phyloP scores from a whole-genome alignment of 1,140 invertebrate species.

The Anoplophora glabripennis region DNA sequence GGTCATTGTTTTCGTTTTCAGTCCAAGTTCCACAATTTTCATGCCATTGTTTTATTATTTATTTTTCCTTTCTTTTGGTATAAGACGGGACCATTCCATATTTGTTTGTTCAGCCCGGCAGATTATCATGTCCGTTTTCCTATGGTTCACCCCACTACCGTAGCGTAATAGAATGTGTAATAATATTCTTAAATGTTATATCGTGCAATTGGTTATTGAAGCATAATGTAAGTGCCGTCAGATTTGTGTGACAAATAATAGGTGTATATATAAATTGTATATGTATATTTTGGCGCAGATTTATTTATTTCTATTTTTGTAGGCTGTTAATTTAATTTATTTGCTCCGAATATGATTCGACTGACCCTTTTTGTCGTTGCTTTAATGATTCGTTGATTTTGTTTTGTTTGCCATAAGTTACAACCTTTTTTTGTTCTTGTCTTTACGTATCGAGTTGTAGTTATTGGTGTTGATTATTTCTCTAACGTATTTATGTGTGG shows the following conservation, averaged over 20 bases:
- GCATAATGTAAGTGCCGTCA: constrained; percentile 36
- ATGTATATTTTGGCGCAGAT: constrained; percentile 22
- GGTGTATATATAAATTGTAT: constrained; percentile 28
- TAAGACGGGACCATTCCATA: constrained; percentile 19
- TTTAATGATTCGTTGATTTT: constrained; percentile 4
- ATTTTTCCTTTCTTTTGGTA: constrained; percentile 1
- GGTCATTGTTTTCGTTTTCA: neutral
- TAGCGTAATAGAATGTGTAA: neutral
- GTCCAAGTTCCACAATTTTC: too few relatives aligned
- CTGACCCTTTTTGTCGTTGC: constrained; percentile 14
- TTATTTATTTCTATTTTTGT: constrained; percentile 17
- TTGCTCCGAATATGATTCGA: constrained; percentile 7
- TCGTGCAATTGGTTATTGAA: constrained; percentile 29
- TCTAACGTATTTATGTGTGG: too few relatives aligned
- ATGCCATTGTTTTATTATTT: neutral
- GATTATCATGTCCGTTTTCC: neutral
- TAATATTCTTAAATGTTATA: constrained; percentile 1
- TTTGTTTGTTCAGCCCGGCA: neutral
- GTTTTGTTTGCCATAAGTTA: constrained; percentile 8
- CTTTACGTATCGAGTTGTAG: too few relatives aligned
- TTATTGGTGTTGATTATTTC: too few relatives aligned
- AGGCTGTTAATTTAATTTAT: neutral
- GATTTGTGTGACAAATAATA: constrained; percentile 37
- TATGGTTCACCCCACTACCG: neutral
- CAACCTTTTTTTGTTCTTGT: neutral